Conservation (phyloP, 2,888 invertebrate genomes). For the Dasysyrphus tricinctus region DNA sequence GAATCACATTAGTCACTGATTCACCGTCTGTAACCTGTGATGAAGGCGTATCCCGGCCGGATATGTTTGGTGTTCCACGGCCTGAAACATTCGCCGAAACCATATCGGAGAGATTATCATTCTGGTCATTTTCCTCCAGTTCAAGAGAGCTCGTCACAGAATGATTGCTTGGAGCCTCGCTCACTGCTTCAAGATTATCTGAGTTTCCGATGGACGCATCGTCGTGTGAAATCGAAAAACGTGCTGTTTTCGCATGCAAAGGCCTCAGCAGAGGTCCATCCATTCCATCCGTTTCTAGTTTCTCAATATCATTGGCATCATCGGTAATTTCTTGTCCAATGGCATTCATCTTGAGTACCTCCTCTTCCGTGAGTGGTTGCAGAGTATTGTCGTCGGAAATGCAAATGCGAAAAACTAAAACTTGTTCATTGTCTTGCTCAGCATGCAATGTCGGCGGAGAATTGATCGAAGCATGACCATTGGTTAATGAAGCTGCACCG, state of each 20-base stretch:
- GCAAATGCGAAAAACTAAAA: conserved; percentile 89
- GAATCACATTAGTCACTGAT: conserved; percentile 84
- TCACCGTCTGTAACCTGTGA: conserved; percentile 95
- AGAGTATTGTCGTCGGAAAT: conserved; percentile 86
- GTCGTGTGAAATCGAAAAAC: conserved; percentile 94
- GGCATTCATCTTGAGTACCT: conserved; percentile 84
- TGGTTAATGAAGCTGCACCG: conserved; percentile 63
- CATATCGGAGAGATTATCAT: conserved; percentile 98
- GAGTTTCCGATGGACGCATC: conserved; percentile 97
- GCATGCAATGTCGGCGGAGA: conserved; percentile 72
- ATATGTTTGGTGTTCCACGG: conserved; percentile 97
- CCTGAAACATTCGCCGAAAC: conserved; percentile 97
- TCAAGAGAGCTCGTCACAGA: conserved; percentile 96
- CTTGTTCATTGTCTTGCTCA: conserved; percentile 83
- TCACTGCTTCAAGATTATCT: conserved; percentile 96
- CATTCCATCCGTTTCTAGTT: conserved; percentile 79
- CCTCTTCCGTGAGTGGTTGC: conserved; percentile 88
- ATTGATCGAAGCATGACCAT: conserved; percentile 78
- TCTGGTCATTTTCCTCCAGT: conserved; percentile 93
- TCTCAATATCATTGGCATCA: conserved; percentile 79
- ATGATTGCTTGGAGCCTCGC: conserved; percentile 97
- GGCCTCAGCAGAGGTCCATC: conserved; percentile 82
- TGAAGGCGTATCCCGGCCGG: conserved; percentile 97
- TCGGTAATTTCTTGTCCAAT: conserved; percentile 81
- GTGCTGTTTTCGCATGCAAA: conserved; percentile 85